Evolutionary conservation across 2,113 vertebrate species (phyloP).

Genomic region (Blennius ocellaris): DNA sequence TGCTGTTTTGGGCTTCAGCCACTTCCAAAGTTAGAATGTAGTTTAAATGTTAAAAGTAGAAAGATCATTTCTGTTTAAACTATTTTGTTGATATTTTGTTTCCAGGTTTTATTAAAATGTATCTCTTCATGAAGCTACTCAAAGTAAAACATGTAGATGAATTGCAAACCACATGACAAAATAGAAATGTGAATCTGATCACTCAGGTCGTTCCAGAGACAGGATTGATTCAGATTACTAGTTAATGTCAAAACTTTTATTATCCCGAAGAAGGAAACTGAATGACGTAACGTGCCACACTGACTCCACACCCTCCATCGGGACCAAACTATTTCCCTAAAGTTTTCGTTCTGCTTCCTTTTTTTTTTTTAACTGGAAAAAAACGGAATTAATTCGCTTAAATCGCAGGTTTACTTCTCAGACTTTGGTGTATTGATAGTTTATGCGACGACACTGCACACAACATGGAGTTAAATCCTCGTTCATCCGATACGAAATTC

Average conservation of each 20-base stretch:
- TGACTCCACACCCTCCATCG: conserved; percentile 68
- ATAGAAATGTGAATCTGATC: no score
- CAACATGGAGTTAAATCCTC: conserved; percentile 52
- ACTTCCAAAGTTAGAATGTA: not conserved
- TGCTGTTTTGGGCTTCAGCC: no score
- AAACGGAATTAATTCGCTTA: not conserved
- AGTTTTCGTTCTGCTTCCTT: conserved; percentile 1
- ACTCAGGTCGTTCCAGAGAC: no score
- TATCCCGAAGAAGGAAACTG: conserved; percentile 22
- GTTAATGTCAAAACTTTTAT: conserved; percentile 27
- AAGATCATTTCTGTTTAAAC: no score
- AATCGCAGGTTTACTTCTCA: not conserved
- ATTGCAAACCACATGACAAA: no score
- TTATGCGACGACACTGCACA: not conserved
- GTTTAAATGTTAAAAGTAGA: not conserved
- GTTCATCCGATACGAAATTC: conserved; percentile 9
- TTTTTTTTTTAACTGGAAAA: no score
- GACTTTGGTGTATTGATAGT: fast-evolving
- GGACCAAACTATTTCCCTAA: conserved; percentile 36
- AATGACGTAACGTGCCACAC: conserved; percentile 78
- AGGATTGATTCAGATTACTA: not conserved
- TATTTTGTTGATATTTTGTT: no score
- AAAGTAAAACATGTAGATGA: no score
- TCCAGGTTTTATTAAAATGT: no score
- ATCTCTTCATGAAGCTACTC: no score